Evolutionary conservation across 2,888 invertebrate genomes (phyloP), one percentile per base, ranked within the genome.

Genomic region (Phoenoteleia sp.): DNA sequence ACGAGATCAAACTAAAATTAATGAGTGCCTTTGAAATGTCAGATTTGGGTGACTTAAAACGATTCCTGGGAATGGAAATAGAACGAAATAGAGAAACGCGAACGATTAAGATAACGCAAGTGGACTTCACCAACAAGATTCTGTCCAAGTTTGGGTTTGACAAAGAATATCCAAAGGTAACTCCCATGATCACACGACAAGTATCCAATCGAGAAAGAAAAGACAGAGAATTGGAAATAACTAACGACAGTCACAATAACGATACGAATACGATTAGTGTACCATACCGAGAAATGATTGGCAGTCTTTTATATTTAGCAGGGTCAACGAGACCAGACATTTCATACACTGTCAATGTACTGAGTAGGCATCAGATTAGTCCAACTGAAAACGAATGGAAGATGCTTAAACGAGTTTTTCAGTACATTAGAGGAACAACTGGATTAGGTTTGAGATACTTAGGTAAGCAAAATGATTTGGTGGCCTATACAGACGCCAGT

Each of bases 341-440:
- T n/a, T 3, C 39, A 7, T 39, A 39, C 5, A 15, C 39, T 39
- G 39, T 39, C 13, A 82, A 85, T 33, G 75, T 83, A 6, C 45
- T 80, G 23, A 85, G 82, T 25, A 81, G 82, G 67, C 77, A 86
- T 49, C 81, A 81, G 23, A 54, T 72, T 2, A 84, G 81, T 69
- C 81, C 86, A 3, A 86, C 83, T 2, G 79, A 80, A 23, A 49
- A 64, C 27, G 81, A 79, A 52, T 88, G 86, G 85, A 71, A 77
- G 72, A 87, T 79, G 76, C 76, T 75, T 21, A 85, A 80, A 67
- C 52, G 75, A 29, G 39, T 85, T 54, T 79, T 75, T 56, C 58
- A 77, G 56, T 81, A 81, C 36, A 25, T 86, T 15, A 84, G 81
- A 27, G 81, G 76, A 0, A 84, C 75, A 33, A 58, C 27, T 17